Base-by-base conservation (phyloP, 2,888 invertebrate species). In the Mimachlamys varia region DNA sequence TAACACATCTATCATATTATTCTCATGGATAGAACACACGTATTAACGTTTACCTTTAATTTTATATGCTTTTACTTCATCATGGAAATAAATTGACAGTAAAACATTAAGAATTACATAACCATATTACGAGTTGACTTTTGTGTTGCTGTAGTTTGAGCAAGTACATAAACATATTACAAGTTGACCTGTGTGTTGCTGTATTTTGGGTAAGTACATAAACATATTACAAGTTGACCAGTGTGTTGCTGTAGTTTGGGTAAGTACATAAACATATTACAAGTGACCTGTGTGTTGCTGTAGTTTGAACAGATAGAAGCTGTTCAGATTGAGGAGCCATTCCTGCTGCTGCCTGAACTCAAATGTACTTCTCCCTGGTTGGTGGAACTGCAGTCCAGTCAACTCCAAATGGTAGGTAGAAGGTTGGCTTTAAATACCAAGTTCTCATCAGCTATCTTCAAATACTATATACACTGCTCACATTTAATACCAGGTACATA, bases 311-410 rank as follows among this genome's bases (percentile, higher is more conserved):
- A 94, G 7, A 93, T 96, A 62, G 96, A 96, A 89, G 93, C 94
- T 13, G 94, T 96, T 4, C 95, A 96, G 92, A 94, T 95, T 13
- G 96, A 96, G 90, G 96, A 97, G 91, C 96, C 96, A 44, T 97
- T 97, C 94, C 93, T 97, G 87, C 90, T 97, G 89, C 94, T 96
- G 92, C 94, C 95, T 17, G 96, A 96, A 91, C 93, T 97, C 49
- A 94, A 94, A 22, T 96, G 96, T 92, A 95, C 95, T 0, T 96
- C 96, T n/a, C 96, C 96, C 10, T 96, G 97, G 95, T 95, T 96
- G 7, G 91, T 97, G 13, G 94, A 95, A 88, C 94, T 97, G 53
- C 93, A 95, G 88, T 95, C 95, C 89, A 96, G 96, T 91, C 92
- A 93, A n/a, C 90, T 96, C 15, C 92, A 94, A 53, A 93, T 96